A percentile compares a stretch with the other conserved stretches of the same genome.
These are phyloP conservation scores for Epizoanthus ramosus DNA, from an alignment of 92 coral and sea anemone genomes.

Conservation along the genomic window DNA sequence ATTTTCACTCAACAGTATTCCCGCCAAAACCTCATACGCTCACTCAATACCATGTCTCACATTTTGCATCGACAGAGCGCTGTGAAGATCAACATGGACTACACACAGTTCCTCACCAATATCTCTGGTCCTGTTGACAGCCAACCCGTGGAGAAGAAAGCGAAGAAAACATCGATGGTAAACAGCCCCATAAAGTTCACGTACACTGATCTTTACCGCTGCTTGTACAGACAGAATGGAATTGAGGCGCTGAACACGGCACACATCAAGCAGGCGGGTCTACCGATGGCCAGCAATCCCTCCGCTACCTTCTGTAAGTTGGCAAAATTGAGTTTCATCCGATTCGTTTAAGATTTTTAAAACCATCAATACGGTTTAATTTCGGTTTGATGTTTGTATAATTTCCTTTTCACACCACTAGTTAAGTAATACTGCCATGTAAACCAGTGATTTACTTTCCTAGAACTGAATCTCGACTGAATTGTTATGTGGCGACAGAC, in stretches of 20 bases:
- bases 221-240: slow-evolving; percentile 74
- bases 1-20: slow-evolving; percentile 8
- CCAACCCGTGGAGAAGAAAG: slow-evolving; percentile 18
- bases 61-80: slow-evolving; percentile 15
- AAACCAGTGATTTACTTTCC: no score
- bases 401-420: no score
- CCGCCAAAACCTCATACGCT: slow-evolving; percentile 24
- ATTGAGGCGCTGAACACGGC: slow-evolving; percentile 68
- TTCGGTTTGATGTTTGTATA: neutral
- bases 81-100: slow-evolving; percentile 46
- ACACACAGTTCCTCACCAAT: slow-evolving; percentile 35
- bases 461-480: no score
- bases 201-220: slow-evolving; percentile 74
- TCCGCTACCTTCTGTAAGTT: slow-evolving; percentile 23
- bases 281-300: slow-evolving; percentile 1
- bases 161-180: neutral
- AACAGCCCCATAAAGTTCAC: slow-evolving; percentile 55
- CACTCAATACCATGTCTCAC: slow-evolving; percentile 13
- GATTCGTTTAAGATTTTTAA: neutral
- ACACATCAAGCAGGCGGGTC: slow-evolving; percentile 24
- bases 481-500: no score
- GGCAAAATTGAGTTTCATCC: neutral
- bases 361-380: no score
- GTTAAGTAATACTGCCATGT: no score
- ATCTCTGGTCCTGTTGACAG: slow-evolving; percentile 28